A percentile compares a stretch with the other conserved stretches of the same genome.
phyloP scores from a whole-genome alignment of 1,140 invertebrate genomes.

The Linepithema humile region DNA sequence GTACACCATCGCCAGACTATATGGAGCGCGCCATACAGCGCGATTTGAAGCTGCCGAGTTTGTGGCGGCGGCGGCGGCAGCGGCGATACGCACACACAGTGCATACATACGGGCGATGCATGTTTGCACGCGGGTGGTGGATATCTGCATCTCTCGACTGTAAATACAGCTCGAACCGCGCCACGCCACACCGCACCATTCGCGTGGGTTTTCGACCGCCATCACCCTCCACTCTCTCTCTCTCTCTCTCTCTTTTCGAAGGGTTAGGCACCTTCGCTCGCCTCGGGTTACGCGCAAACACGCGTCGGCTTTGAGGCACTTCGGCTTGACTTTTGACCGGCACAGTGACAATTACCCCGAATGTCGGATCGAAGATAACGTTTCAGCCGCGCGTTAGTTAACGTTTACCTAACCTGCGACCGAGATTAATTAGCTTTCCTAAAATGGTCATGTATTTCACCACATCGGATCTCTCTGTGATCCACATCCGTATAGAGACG shows the following conservation, averaged over 20 bases:
- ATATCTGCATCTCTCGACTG: conserved; percentile 67
- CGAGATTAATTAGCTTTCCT: conserved; percentile 46
- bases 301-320: conserved; percentile 50
- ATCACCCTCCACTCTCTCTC: neutral
- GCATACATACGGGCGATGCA: conserved; percentile 28
- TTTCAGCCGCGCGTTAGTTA: conserved; percentile 54
- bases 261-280: conserved; percentile 43
- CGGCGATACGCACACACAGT: neutral
- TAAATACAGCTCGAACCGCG: conserved; percentile 58
- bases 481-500: neutral
- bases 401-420: conserved; percentile 26
- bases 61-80: conserved; percentile 5
- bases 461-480: conserved; percentile 3
- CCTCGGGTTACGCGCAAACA: conserved; percentile 56
- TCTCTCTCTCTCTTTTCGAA: neutral
- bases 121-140: conserved; percentile 49
- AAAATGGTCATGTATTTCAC: conserved; percentile 17
- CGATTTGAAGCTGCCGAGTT: conserved; percentile 32
- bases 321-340: conserved; percentile 53
- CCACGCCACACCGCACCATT: conserved; percentile 12
- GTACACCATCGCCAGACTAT: conserved; percentile 53
- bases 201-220: conserved; percentile 36
- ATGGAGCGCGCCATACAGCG: neutral
- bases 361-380: conserved; percentile 56
- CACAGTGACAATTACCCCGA: conserved; percentile 53